Percentiles rank a stretch among this genome's conserved stretches.
These are phyloP conservation scores for Pyrochroa serraticornis DNA, from an alignment of 2,888 invertebrate genomes.

Conservation along the genomic window DNA sequence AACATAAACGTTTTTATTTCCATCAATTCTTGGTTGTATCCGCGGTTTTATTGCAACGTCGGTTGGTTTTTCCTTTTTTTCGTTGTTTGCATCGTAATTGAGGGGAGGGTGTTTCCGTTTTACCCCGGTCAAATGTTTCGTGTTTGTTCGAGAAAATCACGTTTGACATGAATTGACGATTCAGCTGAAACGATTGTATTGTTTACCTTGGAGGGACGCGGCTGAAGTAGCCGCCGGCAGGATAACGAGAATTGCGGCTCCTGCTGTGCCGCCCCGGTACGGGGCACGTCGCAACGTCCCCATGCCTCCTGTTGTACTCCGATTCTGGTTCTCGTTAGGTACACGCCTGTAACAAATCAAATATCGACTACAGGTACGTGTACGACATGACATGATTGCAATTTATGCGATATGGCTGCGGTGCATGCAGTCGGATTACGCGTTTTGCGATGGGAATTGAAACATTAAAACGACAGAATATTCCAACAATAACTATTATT, in stretches of 20 bases:
- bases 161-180: too few species aligned
- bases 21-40: background rate
- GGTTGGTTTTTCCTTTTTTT: too few species aligned
- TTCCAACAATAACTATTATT: too few species aligned
- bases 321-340: constrained; percentile 13
- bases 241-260: constrained; percentile 31
- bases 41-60: too few species aligned
- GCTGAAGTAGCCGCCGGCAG: constrained; percentile 34
- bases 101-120: background rate
- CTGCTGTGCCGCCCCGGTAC: constrained; percentile 33
- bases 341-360: constrained; percentile 16
- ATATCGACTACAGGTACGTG: background rate
- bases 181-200: too few species aligned
- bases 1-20: background rate
- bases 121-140: background rate
- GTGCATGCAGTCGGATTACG: too few species aligned
- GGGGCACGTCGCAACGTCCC: constrained; percentile 16
- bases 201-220: constrained; percentile 34
- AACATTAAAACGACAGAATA: too few species aligned
- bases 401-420: background rate
- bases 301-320: constrained; percentile 11
- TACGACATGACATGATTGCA: background rate
- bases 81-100: background rate
- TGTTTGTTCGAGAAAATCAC: background rate
- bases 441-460: too few species aligned